Evolutionary conservation across 2,888 invertebrate genomes (phyloP).

Genomic region (Odontothrips loti): DNA sequence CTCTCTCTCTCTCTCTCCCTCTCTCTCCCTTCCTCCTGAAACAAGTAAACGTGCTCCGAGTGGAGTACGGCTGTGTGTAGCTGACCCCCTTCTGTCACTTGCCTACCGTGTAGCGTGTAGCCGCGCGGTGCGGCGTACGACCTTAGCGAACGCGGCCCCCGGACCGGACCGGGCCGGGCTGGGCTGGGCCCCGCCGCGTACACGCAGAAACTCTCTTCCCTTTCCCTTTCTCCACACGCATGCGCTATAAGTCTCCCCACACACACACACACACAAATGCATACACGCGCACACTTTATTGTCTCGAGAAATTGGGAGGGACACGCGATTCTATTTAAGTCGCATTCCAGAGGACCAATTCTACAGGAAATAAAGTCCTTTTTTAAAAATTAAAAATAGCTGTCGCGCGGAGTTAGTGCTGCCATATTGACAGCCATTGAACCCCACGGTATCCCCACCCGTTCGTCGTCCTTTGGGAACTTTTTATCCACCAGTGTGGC

Average conservation of each 20-base stretch:
- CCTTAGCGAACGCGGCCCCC: too few relatives aligned
- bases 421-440: too few relatives aligned
- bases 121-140: neutral
- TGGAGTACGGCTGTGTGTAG: neutral
- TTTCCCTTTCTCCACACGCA: neutral
- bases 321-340: too few relatives aligned
- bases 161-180: neutral
- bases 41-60: neutral
- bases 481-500: too few relatives aligned
- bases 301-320: too few relatives aligned
- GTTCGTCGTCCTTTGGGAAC: too few relatives aligned
- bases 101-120: constrained; percentile 23
- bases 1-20: constrained; percentile 6
- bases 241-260: neutral
- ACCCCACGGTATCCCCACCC: too few relatives aligned
- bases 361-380: too few relatives aligned
- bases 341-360: too few relatives aligned
- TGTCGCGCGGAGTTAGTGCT: too few relatives aligned
- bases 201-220: neutral
- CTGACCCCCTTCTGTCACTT: constrained; percentile 22
- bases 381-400: too few relatives aligned
- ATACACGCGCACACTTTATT: neutral
- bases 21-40: constrained; percentile 12
- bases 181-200: neutral
- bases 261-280: neutral